Base-by-base conservation (phyloP, 2,888 invertebrate genomes). In the Drosophila mettleri region DNA sequence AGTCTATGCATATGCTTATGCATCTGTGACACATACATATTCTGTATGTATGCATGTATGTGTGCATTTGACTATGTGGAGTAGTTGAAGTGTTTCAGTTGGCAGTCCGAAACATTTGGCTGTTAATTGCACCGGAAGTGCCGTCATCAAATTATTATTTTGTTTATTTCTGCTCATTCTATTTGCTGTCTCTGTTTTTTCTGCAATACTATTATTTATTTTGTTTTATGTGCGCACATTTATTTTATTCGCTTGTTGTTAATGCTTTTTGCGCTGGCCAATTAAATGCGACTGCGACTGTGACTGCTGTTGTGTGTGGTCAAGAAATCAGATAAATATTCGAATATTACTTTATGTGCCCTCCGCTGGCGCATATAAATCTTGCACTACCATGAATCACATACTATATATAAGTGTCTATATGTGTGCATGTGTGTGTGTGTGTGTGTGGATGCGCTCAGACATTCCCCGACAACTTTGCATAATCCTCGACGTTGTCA, bases 121-220 rank as follows among this genome's bases (percentile, higher is more conserved):
- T 27, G 63, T 69, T 88, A 88, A 83, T 86, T 79, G 86, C 83
- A 74, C 77, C 84, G 83, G 83, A 83, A 83, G 84, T 86, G 83
- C 70, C 77, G 74, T 83, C 88, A 83, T 72, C 63, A 68, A 67
- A 69, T 63, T 49, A 34, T 34, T 34, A 20, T 65, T 67, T 41
- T 39, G 64, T 59, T 72, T 61, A 43, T 46, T 61, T 57, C 55
- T 46, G 33, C 52, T 76, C 41, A 38, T 38, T 55, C 31, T 41
- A 61, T 55, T 43, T 43, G 46, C 58, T 59, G n/a, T 55, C 41
- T 8, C 5, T 6, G 6, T 55, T 33, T 22, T 51, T 31, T 46
- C 41, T 36, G 38, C 51, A 31, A 22, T 54, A 22, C 41, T 41
- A 10, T 54, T 54, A 33, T 10, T 54, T 61, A 20, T 51, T 54